Evolutionary conservation across 2,113 vertebrate genomes (phyloP).

Genomic region (Callocephalon fimbriatum): DNA sequence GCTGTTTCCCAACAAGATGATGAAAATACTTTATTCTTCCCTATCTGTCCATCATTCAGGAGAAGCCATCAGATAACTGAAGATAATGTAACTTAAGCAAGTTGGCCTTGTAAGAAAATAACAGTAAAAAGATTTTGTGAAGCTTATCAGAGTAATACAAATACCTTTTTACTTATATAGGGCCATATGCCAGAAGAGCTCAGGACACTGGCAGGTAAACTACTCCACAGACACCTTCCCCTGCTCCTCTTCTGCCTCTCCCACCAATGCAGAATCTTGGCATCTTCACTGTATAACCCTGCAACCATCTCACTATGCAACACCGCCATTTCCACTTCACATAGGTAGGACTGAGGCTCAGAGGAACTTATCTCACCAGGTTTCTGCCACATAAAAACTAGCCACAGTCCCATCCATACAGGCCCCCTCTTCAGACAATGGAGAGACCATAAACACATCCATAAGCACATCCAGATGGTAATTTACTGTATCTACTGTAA

Average conservation of each 20-base stretch:
- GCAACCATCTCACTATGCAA: neutral
- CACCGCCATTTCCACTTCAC: neutral
- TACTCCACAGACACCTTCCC: neutral
- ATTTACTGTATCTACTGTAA: neutral
- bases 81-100: neutral
- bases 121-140: neutral
- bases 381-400: neutral
- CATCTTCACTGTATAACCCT: neutral
- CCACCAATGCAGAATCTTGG: neutral
- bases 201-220: neutral
- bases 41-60: neutral
- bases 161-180: neutral
- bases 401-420: neutral
- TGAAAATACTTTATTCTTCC: neutral
- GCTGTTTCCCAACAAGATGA: neutral
- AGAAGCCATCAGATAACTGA: neutral
- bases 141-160: neutral
- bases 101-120: neutral
- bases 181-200: neutral
- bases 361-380: neutral
- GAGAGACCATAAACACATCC: neutral
- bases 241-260: neutral
- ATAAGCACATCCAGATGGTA: neutral
- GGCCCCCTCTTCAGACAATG: neutral
- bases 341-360: neutral